Percentiles rank a stretch among this genome's conserved stretches.
Evolutionary conservation across 2,888 invertebrate species (phyloP).

Genomic region (Caenorhabditis sulstoni): DNA sequence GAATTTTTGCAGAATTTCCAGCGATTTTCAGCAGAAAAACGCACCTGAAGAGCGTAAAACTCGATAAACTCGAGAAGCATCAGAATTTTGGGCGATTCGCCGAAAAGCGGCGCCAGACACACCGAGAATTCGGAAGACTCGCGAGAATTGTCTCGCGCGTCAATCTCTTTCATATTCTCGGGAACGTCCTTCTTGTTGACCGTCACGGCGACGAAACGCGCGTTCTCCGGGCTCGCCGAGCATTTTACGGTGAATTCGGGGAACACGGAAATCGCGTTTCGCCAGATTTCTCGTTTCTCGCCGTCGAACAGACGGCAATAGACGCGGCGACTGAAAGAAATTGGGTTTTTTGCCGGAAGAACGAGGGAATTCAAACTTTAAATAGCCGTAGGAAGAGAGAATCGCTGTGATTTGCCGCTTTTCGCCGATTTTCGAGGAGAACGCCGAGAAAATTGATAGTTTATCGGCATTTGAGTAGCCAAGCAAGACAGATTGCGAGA

Average conservation of each 20-base stretch:
- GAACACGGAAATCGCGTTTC: slow-evolving; percentile 49
- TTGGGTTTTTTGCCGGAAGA: background rate
- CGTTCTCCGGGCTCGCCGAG: slow-evolving; percentile 7
- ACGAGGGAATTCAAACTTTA: slow-evolving; percentile 46
- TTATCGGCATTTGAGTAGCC: slow-evolving; percentile 57
- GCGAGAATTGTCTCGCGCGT: background rate
- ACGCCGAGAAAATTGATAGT: slow-evolving; percentile 56
- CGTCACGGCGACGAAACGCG: slow-evolving; percentile 38
- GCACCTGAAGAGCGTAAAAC: slow-evolving; percentile 63
- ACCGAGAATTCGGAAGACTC: slow-evolving; percentile 46
- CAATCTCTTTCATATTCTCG: slow-evolving; percentile 30
- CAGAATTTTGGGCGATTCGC: slow-evolving; percentile 59
- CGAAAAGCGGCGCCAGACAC: slow-evolving; percentile 66
- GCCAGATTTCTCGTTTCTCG: slow-evolving; percentile 29
- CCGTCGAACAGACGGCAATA: slow-evolving; percentile 62
- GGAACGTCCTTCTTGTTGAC: slow-evolving; percentile 50
- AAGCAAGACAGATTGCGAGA: slow-evolving; percentile 57
- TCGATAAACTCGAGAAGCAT: slow-evolving; percentile 63
- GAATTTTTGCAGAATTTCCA: background rate
- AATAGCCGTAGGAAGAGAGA: slow-evolving; percentile 60
- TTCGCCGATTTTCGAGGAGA: background rate
- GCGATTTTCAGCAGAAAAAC: too few species aligned
- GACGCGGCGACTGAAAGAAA: slow-evolving; percentile 63
- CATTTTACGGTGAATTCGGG: slow-evolving; percentile 64
- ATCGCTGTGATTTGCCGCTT: slow-evolving; percentile 51